Percentiles rank a stretch among this genome's conserved stretches.
phyloP scores from a whole-genome alignment of 2,888 invertebrate genomes.

The Beris morrisii region DNA sequence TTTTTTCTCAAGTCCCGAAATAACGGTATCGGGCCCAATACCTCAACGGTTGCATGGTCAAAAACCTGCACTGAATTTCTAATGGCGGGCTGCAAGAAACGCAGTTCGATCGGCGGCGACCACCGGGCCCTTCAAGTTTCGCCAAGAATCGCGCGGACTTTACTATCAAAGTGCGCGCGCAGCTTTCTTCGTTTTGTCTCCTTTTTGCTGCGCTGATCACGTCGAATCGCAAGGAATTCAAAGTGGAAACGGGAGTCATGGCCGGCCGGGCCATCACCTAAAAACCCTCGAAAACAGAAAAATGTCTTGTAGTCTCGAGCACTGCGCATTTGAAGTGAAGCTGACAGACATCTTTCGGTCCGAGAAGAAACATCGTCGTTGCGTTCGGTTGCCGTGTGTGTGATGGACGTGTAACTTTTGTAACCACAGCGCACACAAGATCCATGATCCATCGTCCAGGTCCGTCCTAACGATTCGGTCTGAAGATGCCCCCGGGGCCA shows the following conservation, averaged over 20 bases:
- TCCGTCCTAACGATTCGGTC: no score
- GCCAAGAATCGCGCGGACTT: no score
- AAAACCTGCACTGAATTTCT: slow-evolving; percentile 26
- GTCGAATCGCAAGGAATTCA: slow-evolving; percentile 14
- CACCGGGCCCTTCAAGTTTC: slow-evolving; percentile 11
- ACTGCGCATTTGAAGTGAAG: background rate
- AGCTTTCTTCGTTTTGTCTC: background rate
- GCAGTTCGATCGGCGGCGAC: background rate
- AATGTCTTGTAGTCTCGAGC: slow-evolving; percentile 26
- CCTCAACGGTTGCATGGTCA: slow-evolving; percentile 28
- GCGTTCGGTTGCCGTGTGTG: no score
- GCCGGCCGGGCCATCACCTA: background rate
- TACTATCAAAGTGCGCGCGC: slow-evolving; percentile 8
- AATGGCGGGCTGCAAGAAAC: slow-evolving; percentile 8
- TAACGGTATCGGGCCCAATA: slow-evolving; percentile 21
- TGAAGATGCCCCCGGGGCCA: no score
- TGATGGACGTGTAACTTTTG: no score
- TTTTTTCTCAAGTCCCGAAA: slow-evolving; percentile 3
- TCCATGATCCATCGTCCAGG: no score
- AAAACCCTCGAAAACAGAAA: slow-evolving; percentile 5
- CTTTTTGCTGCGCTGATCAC: slow-evolving; percentile 9
- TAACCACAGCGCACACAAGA: no score
- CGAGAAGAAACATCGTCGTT: background rate
- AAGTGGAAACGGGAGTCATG: slow-evolving; percentile 9
- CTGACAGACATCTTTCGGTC: slow-evolving; percentile 6